Percentiles rank a stretch among this genome's conserved stretches.
Conservation (phyloP, 2,113 vertebrate genomes). For the Pavo muticus region DNA sequence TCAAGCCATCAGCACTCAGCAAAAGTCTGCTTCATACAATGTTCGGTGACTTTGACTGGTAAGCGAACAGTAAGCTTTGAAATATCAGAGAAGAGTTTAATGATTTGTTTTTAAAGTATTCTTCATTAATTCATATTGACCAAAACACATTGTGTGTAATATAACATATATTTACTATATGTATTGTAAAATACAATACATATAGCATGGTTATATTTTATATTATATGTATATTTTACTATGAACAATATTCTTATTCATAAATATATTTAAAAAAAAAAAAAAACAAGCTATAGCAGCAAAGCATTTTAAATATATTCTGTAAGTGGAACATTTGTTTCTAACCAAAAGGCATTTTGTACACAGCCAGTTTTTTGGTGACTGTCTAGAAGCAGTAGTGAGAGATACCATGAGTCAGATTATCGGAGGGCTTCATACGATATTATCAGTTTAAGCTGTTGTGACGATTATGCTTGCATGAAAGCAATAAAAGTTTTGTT, state of each 20-base stretch:
- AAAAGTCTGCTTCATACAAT: background rate
- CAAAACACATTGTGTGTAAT: background rate
- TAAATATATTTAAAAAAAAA: no score
- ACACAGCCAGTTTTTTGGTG: background rate
- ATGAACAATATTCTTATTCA: background rate
- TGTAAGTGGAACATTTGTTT: background rate
- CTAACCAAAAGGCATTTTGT: background rate
- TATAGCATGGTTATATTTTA: background rate
- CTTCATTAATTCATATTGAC: background rate
- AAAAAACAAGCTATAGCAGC: background rate
- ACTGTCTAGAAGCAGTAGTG: background rate
- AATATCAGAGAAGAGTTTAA: background rate
- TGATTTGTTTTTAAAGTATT: background rate
- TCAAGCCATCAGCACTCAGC: background rate
- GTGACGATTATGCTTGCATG: fast-evolving
- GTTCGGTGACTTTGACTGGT: background rate
- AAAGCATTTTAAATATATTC: background rate
- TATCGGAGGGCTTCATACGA: background rate
- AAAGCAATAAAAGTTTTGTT: background rate
- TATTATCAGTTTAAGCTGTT: background rate
- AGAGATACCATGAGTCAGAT: background rate
- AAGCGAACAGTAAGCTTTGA: background rate
- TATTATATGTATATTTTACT: background rate
- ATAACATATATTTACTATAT: background rate
- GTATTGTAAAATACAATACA: background rate